Evolutionary conservation across 2,797 vertebrate genomes (phyloP), one percentile per base, ranked within the genome.

Genomic region (Sphenodon punctatus): DNA sequence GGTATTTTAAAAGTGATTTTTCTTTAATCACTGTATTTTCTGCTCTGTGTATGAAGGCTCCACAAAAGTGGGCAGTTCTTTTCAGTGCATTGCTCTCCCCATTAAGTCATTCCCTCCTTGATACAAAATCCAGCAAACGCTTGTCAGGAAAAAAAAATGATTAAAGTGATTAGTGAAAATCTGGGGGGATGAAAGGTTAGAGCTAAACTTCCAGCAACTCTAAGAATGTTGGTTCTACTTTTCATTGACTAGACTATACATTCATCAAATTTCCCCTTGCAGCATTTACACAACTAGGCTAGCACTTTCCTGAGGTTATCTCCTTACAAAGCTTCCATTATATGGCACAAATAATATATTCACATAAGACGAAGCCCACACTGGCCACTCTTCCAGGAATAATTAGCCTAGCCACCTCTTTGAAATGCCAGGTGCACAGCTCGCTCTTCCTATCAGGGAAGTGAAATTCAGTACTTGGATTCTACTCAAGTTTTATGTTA

Each of bases 261-360:
- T 75, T 84, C 61, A 70, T 84, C 69, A 71, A 25, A 19, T 78
- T 89, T 77, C 77, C 23, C 68, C 74, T 73, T 86, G 68, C 63
- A 72, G 51, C 51, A 36, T 45, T 67, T 67, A 76, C 22, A 43
- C 64, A 77, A 82, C 65, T 51, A 73, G 34, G 46, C 71, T 51
- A 73, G 70, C 70, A 61, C 3, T 8, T 80, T 30, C 59, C 51
- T 51, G 12, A 56, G 73, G 5, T 81, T 60, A 4, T 20, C 74
- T 49, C 74, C 49, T 67, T 60, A 84, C 11, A 23, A 80, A 60
- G 34, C 73, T 76, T 73, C 80, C 65, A 72, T 84, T 82, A 56
- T 76, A 67, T 69, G 53, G 45, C 55, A 67, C 20, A 82, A 68
- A 55, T 60, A 80, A 80, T 41, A 77, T 38, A 59, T 66, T 66